A percentile compares a stretch with the other conserved stretches of the same genome.
Evolutionary conservation across 2,888 invertebrate genomes (phyloP).

Genomic region (Liopterus haemorrhoidalis): DNA sequence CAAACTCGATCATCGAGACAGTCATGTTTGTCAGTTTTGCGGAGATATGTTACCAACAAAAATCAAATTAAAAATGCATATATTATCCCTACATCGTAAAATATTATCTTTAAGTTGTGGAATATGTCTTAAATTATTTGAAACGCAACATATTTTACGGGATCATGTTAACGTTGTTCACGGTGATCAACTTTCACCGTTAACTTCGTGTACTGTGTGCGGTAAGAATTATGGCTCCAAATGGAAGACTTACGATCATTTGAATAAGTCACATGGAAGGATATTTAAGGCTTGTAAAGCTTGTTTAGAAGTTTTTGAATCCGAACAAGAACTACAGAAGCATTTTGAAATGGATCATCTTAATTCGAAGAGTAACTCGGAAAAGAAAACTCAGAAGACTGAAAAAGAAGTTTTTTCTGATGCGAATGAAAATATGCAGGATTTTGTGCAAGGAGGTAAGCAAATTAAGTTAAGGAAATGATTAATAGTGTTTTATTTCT

Average conservation of each 20-base stretch:
- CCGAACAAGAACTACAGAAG: conserved; percentile 47
- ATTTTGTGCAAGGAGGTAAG: conserved; percentile 17
- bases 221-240: conserved; percentile 55
- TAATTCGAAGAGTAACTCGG: conserved; percentile 14
- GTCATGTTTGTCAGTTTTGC: conserved; percentile 54
- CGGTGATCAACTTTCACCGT: conserved; percentile 46
- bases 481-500: too few relatives aligned
- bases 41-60: conserved; percentile 53
- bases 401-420: background rate
- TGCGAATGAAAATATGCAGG: background rate
- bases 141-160: conserved; percentile 51
- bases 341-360: conserved; percentile 47
- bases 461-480: too few relatives aligned
- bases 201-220: conserved; percentile 54
- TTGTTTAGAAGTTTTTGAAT: conserved; percentile 54
- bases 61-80: conserved; percentile 55
- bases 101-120: conserved; percentile 54
- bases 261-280: conserved; percentile 54
- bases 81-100: conserved; percentile 51
- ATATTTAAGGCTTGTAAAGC: conserved; percentile 54
- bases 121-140: conserved; percentile 52
- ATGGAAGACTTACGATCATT: conserved; percentile 56
- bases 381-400: background rate
- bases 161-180: conserved; percentile 52
- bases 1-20: conserved; percentile 49